A percentile compares a stretch with the other conserved stretches of the same genome.
Evolutionary conservation across 2,113 vertebrate species (phyloP).

Genomic region (Phyllopteryx taeniolatus): DNA sequence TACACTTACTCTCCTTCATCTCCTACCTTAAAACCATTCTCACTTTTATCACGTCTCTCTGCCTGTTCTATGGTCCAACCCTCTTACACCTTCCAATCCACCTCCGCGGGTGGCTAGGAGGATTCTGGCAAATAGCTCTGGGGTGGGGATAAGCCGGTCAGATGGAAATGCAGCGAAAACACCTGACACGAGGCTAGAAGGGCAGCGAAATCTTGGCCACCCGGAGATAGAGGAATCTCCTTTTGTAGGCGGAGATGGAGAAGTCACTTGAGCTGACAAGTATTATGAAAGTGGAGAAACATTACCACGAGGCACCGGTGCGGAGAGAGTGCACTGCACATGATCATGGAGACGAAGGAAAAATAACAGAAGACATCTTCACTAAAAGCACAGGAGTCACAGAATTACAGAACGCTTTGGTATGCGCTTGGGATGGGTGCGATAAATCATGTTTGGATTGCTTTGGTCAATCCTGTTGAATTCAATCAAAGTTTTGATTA

Average conservation of each 20-base stretch:
- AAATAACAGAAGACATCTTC: conserved; percentile 1
- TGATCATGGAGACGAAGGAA: conserved; percentile 10
- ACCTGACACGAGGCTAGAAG: conserved; percentile 46
- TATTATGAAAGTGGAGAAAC: conserved; percentile 52
- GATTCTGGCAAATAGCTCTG: conserved; percentile 32
- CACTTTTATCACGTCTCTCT: conserved; percentile 1
- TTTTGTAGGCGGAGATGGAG: background rate
- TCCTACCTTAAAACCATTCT: background rate
- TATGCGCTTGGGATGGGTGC: too few species aligned
- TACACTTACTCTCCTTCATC: conserved; percentile 8
- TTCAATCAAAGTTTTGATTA: too few species aligned
- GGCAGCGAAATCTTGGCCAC: conserved; percentile 28
- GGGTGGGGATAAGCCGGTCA: conserved; percentile 49
- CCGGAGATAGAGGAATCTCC: conserved; percentile 32
- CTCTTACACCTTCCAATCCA: conserved; percentile 13
- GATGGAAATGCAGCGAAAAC: conserved; percentile 39
- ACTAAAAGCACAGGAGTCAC: background rate
- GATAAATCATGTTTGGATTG: too few species aligned
- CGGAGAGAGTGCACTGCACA: conserved; percentile 31
- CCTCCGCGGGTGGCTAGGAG: conserved; percentile 30
- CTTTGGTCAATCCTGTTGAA: too few species aligned
- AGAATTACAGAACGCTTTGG: background rate
- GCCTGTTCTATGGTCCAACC: background rate
- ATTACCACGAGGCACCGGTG: conserved; percentile 21
- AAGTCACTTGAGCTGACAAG: conserved; percentile 43